Percentiles rank a stretch among this genome's conserved stretches.
phyloP scores from a whole-genome alignment of 1,140 invertebrate genomes.

The Eupristina koningsbergeri region DNA sequence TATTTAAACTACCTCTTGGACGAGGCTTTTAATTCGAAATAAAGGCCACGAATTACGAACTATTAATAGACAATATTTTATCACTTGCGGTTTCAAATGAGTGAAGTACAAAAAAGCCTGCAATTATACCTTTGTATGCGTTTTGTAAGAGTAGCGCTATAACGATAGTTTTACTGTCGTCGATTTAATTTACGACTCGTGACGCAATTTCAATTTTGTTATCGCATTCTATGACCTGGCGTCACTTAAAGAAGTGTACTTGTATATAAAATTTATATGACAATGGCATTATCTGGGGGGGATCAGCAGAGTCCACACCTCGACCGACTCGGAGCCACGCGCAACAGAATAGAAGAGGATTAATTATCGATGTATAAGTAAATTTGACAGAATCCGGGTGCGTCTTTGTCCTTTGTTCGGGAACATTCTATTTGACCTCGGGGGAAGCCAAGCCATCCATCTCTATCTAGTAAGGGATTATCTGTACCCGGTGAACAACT shows the following conservation, averaged over 20 bases:
- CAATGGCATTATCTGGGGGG: background rate
- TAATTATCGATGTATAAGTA: background rate
- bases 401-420: background rate
- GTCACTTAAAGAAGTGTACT: background rate
- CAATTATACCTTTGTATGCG: background rate
- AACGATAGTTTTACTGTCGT: constrained; percentile 11
- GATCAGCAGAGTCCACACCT: background rate
- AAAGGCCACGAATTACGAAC: background rate
- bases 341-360: background rate
- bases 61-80: too few species aligned
- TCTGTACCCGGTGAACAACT: background rate
- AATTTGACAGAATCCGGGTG: background rate
- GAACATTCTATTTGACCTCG: background rate
- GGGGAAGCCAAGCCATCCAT: too few species aligned
- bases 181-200: background rate
- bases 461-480: too few species aligned
- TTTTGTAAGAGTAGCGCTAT: background rate
- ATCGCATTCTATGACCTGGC: background rate
- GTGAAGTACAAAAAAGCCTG: background rate
- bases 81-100: too few species aligned
- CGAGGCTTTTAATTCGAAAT: background rate
- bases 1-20: too few species aligned
- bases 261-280: background rate
- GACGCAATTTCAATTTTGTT: constrained; percentile 3
- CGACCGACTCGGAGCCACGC: background rate